A percentile compares a stretch with the other conserved stretches of the same genome.
Evolutionary conservation across 2,888 invertebrate species (phyloP).

Genomic region (Habroteleia sp.): DNA sequence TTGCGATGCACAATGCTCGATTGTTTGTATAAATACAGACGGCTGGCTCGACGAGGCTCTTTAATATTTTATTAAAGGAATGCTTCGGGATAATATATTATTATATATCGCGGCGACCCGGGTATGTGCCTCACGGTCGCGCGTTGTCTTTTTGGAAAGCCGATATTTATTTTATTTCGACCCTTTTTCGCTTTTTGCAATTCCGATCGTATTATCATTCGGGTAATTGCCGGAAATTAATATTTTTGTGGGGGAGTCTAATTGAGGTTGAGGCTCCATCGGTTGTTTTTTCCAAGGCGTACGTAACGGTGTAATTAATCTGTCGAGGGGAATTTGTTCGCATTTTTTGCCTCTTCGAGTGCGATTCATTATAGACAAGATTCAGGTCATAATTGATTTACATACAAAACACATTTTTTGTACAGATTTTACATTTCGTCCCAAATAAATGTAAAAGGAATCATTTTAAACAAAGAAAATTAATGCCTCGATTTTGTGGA

Average conservation of each 20-base stretch:
- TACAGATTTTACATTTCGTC: no score
- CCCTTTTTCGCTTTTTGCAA: slow-evolving; percentile 28
- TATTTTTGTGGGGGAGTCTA: slow-evolving; percentile 61
- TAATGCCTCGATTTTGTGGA: no score
- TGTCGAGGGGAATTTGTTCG: slow-evolving; percentile 44
- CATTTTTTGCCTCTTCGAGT: slow-evolving; percentile 21
- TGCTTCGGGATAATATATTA: slow-evolving; percentile 60
- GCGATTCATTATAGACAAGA: slow-evolving; percentile 16
- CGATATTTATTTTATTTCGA: slow-evolving; percentile 45
- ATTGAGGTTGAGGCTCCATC: slow-evolving; percentile 51
- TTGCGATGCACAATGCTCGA: slow-evolving; percentile 51
- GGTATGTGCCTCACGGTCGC: slow-evolving; percentile 59
- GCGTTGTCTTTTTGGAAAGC: slow-evolving; percentile 41
- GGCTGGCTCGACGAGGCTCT: background rate
- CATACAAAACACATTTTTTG: background rate
- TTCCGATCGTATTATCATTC: slow-evolving; percentile 55
- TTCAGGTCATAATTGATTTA: slow-evolving; percentile 11
- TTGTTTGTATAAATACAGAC: slow-evolving; percentile 55
- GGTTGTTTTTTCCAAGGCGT: slow-evolving; percentile 29
- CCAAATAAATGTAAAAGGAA: no score
- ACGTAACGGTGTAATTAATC: slow-evolving; percentile 56
- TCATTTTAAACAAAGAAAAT: no score
- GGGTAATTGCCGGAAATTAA: slow-evolving; percentile 62
- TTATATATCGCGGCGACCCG: slow-evolving; percentile 57
- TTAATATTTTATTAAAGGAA: slow-evolving; percentile 23